A percentile compares a stretch with the other conserved stretches of the same genome.
phyloP scores from a whole-genome alignment of 2,888 invertebrate genomes.

The Abscondita cerata region DNA sequence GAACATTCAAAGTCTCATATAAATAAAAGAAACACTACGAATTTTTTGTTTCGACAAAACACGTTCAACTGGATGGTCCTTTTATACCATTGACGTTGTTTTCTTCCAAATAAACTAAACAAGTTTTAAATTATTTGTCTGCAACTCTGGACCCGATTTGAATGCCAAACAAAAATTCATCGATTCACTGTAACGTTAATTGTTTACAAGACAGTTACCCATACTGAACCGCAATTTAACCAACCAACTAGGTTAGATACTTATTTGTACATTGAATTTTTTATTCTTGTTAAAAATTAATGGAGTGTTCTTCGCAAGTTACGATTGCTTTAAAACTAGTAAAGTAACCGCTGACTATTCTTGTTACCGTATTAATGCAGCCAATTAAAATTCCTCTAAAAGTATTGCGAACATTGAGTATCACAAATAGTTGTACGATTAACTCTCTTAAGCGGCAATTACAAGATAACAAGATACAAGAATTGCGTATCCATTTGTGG shows the following conservation, averaged over 20 bases:
- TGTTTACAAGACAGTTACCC: conserved; percentile 16
- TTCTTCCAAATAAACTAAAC: conserved; percentile 48
- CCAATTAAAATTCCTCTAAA: conserved; percentile 22
- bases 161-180: conserved; percentile 30
- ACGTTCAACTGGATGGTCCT: conserved; percentile 40
- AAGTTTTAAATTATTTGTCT: conserved; percentile 52
- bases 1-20: conserved; percentile 57
- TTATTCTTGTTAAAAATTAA: conserved; percentile 3
- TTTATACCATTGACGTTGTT: conserved; percentile 42
- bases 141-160: conserved; percentile 39
- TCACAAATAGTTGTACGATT: conserved; percentile 26
- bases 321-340: conserved; percentile 7
- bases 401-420: conserved; percentile 23
- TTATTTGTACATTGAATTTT: conserved; percentile 5
- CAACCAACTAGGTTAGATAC: neutral
- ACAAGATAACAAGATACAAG: conserved; percentile 27
- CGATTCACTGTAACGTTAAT: conserved; percentile 20
- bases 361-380: conserved; percentile 19
- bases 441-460: conserved; percentile 27
- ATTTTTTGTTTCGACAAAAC: conserved; percentile 47
- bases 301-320: conserved; percentile 9
- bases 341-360: conserved; percentile 10
- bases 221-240: conserved; percentile 2
- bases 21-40: conserved; percentile 57
- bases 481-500: conserved; percentile 25